Base-by-base conservation (phyloP, 2,113 vertebrate genomes). In the Zosterops pallidus region DNA sequence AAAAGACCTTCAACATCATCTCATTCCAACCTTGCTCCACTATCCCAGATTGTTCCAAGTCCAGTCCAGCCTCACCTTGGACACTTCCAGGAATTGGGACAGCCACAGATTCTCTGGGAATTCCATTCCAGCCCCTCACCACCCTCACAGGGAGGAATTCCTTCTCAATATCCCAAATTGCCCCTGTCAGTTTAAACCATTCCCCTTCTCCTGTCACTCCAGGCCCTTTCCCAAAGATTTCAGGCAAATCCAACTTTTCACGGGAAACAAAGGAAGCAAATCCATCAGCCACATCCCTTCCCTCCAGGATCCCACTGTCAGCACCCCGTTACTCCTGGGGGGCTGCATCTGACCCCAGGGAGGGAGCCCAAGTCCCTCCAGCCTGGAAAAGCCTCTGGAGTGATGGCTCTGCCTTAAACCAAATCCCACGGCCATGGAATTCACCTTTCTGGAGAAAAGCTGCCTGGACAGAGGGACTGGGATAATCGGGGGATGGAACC, bases 391-490 rank as follows among this genome's bases (percentile, higher is more conserved):
- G 8, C 44, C 67, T 33, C 72, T 6, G 17, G 2, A 56, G 41
- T 0, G 20, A n/a, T 1, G 50, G 29, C 35, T 37, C 47, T 13
- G 37, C 82, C 39, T 4, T 3, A 19, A 68, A 83, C 7, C 49
- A 60, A 70, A 65, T 5, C 44, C 67, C 37, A 29, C 5, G 2
- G 39, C 39, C 60, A 1, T 0, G 35, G 49, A 80, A 87, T 35
- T 24, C n/a, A 16, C 16, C 41, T 11, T 25, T 15, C n/a, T 12
- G 41, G 60, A 33, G 24, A 42, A 55, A 55, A 35, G 3, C 35
- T 33, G 39, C 14, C 23, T 11, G 19, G 17, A 59, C 0, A 1
- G 25, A 46, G 33, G 21, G 31, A 9, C 2, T 9, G 35, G 49
- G 44, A 22, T 7, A 6, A 14, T 4, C 2, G 1, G 29, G 53